These are phyloP conservation scores for Thomomys bottae DNA, from an alignment of 2,113 vertebrate genomes.

Conservation along the genomic window DNA sequence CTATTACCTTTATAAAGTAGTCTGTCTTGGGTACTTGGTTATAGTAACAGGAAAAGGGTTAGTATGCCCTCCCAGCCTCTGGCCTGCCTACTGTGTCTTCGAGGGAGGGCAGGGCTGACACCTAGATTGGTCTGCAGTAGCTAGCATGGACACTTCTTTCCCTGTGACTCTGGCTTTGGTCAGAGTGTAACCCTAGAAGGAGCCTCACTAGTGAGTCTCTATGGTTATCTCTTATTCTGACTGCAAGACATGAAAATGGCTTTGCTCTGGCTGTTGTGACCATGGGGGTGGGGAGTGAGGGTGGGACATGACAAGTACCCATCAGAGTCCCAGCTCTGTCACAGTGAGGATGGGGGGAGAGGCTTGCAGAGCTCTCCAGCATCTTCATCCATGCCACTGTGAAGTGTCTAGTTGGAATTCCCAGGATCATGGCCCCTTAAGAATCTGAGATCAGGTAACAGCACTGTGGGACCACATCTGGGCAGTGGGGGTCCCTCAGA, in stretches of 20 bases:
- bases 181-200: background rate
- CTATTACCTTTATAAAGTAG: background rate
- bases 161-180: background rate
- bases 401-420: background rate
- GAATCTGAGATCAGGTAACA: background rate
- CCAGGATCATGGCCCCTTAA: background rate
- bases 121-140: background rate
- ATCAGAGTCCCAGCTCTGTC: background rate
- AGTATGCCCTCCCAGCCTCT: background rate
- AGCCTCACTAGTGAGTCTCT: background rate
- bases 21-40: background rate
- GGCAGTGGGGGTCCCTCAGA: background rate
- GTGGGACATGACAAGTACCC: background rate
- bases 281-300: background rate
- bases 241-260: background rate
- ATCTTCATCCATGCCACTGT: background rate
- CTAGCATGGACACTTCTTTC: background rate
- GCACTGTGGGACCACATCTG: accelerated
- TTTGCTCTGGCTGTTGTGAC: background rate
- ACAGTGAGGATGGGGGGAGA: background rate
- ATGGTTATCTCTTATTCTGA: background rate
- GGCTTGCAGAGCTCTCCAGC: background rate
- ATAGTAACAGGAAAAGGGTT: background rate
- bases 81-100: background rate
- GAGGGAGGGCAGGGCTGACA: background rate